These are phyloP conservation scores for Cyprinodon diabolis DNA, from an alignment of 2,797 vertebrate species.

Conservation along the genomic window DNA sequence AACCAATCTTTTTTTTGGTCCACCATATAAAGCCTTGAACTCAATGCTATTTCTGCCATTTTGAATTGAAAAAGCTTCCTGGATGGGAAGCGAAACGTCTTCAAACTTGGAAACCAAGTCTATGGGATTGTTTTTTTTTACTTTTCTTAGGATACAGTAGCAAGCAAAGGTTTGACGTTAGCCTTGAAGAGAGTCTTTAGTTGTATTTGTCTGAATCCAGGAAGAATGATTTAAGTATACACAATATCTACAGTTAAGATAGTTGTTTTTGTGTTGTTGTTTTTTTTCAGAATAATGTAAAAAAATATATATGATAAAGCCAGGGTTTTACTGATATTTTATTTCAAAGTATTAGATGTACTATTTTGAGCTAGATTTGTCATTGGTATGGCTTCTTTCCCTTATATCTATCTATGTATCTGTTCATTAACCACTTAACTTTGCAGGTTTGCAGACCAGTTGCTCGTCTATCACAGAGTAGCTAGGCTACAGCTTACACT, in stretches of 20 bases:
- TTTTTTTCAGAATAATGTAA: neutral
- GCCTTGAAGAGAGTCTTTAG: neutral
- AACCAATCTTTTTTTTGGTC: no score
- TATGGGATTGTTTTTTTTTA: no score
- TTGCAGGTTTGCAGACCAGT: no score
- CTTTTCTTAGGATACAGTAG: neutral
- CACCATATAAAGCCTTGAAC: no score
- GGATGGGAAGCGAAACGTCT: no score
- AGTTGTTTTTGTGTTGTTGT: neutral
- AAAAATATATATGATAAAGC: no score
- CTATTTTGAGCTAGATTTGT: conserved; percentile 1
- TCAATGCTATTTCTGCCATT: no score
- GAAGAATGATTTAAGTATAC: neutral
- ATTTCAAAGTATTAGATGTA: neutral
- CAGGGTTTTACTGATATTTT: neutral
- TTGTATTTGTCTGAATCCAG: neutral
- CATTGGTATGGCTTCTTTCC: neutral
- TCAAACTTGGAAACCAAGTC: no score
- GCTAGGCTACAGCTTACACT: neutral
- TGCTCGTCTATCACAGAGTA: neutral
- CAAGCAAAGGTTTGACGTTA: neutral
- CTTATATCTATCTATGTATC: neutral
- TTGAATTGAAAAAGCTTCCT: no score
- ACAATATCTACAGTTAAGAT: neutral
- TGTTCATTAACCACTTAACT: no score